Conservation (phyloP, 1,140 invertebrate species). For the Drosophila varians region DNA sequence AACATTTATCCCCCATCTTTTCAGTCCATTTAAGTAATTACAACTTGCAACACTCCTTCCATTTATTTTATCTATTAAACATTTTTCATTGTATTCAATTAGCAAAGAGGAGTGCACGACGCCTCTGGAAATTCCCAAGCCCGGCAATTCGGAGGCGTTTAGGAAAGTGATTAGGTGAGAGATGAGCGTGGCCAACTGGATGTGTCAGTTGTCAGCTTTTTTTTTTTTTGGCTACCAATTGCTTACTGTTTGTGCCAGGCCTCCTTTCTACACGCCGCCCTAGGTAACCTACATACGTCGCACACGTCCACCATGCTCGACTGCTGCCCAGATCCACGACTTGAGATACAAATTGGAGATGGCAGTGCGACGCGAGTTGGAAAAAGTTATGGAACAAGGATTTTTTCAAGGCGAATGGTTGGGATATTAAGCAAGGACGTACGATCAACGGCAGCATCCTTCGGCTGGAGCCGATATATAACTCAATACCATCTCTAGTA, state of each 20-base stretch:
- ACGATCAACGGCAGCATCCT: too few relatives aligned
- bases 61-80: not conserved
- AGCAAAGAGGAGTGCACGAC: constrained; percentile 22
- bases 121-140: constrained; percentile 36
- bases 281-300: constrained; percentile 20
- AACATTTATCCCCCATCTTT: not conserved
- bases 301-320: constrained; percentile 27
- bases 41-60: not conserved
- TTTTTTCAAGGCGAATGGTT: too few relatives aligned
- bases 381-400: too few relatives aligned
- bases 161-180: constrained; percentile 59
- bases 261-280: not conserved
- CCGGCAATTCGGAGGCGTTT: constrained; percentile 37
- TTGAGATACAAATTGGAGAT: constrained; percentile 31
- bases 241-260: constrained; percentile 2
- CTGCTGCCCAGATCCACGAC: constrained; percentile 30
- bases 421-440: too few relatives aligned
- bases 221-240: constrained; percentile 19
- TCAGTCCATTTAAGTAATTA: too few relatives aligned
- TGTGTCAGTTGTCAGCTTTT: constrained; percentile 4
- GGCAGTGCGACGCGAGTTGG: constrained; percentile 4
- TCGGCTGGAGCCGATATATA: too few relatives aligned
- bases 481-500: constrained; percentile 15
- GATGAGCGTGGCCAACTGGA: constrained; percentile 22
- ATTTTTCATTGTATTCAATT: constrained; percentile 14